Conservation (phyloP, 2,113 vertebrate species). For the Eupsittula cactorum region DNA sequence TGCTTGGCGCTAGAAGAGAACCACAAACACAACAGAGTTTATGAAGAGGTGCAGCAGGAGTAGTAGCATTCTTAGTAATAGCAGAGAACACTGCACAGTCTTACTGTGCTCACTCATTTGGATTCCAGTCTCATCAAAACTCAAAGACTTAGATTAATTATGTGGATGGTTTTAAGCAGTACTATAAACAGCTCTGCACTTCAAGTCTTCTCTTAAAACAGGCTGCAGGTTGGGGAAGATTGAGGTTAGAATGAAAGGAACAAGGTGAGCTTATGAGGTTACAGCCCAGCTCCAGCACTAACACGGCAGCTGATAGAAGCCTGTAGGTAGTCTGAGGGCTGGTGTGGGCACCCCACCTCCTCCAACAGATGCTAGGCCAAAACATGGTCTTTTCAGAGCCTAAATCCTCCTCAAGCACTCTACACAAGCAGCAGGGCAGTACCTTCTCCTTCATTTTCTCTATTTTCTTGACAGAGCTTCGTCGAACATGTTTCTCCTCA, state of each 20-base stretch:
- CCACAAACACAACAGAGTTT: neutral
- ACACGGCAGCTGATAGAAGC: neutral
- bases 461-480: constrained; percentile 97
- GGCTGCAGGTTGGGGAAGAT: neutral
- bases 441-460: constrained; percentile 99
- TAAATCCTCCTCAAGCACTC: neutral
- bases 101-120: neutral
- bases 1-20: constrained; percentile 87
- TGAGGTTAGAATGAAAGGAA: neutral
- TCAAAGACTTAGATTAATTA: constrained; percentile 3
- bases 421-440: neutral
- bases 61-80: neutral
- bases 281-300: neutral
- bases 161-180: neutral
- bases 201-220: neutral
- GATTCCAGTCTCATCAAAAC: constrained; percentile 27
- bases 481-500: constrained; percentile 92
- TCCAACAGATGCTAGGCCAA: neutral
- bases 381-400: neutral
- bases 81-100: neutral
- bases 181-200: neutral
- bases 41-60: neutral
- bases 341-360: neutral
- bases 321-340: neutral
- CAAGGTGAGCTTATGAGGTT: neutral